A percentile compares a stretch with the other conserved stretches of the same genome.
Conservation (phyloP, 1,140 invertebrate genomes). For the Cryptotermes secundus region DNA sequence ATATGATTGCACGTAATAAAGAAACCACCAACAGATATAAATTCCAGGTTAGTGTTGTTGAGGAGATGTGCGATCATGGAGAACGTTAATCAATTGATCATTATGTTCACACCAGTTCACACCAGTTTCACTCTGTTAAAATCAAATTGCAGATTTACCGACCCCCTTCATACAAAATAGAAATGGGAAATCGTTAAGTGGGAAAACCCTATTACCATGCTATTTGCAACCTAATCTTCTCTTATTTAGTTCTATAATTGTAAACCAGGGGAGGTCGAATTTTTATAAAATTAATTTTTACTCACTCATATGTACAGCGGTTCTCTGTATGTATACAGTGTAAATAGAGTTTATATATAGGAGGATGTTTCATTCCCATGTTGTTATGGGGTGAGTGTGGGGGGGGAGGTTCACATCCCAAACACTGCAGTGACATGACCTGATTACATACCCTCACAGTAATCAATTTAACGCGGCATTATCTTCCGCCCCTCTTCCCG, state of each 20-base stretch:
- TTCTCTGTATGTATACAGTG: neutral
- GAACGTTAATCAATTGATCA: neutral
- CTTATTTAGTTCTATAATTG: neutral
- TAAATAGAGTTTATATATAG: neutral
- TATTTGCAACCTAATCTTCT: neutral
- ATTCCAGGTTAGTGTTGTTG: no score
- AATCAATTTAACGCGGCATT: slow-evolving; percentile 12
- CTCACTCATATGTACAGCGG: neutral
- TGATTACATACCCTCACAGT: slow-evolving; percentile 10
- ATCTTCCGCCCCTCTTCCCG: neutral
- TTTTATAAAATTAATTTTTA: slow-evolving; percentile 7
- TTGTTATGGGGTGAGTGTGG: neutral
- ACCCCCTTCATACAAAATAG: neutral
- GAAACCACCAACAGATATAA: no score
- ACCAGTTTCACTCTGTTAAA: neutral
- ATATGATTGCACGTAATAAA: no score
- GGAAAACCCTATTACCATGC: neutral
- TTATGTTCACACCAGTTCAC: neutral
- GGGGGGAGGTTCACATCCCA: neutral
- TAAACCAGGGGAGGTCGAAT: neutral
- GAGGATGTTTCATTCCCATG: neutral
- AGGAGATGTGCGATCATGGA: no score
- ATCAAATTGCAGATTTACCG: neutral
- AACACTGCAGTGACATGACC: slow-evolving; percentile 17
- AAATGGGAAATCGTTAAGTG: neutral